Evolutionary conservation across 2,797 vertebrate genomes (phyloP).

Genomic region (Poecilia gillii): DNA sequence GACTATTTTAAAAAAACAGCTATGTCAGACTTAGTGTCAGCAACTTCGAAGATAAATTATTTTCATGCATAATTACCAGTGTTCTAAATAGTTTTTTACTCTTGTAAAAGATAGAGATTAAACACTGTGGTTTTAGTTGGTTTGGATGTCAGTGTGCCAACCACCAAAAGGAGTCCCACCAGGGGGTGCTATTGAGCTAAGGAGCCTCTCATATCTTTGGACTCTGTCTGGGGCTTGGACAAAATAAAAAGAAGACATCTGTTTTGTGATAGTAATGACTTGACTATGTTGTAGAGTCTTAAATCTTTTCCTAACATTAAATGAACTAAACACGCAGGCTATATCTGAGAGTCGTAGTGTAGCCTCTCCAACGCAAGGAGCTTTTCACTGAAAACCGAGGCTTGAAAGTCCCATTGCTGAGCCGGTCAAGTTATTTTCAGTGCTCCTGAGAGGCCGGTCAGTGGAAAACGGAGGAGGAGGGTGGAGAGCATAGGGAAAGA

Average conservation of each 20-base stretch:
- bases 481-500: conserved; percentile 31
- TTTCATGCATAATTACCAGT: conserved; percentile 50
- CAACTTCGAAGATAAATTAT: conserved; percentile 39
- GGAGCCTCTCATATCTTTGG: conserved; percentile 54
- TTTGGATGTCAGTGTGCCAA: conserved; percentile 74
- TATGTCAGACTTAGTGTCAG: conserved; percentile 40
- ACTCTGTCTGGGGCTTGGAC: conserved; percentile 65
- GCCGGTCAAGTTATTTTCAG: conserved; percentile 84
- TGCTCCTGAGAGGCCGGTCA: conserved; percentile 80
- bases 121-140: conserved; percentile 59
- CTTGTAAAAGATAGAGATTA: conserved; percentile 61
- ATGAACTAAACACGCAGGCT: conserved; percentile 52
- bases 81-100: conserved; percentile 58
- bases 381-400: conserved; percentile 71
- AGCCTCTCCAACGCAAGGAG: conserved; percentile 54
- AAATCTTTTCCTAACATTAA: conserved; percentile 62
- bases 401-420: conserved; percentile 80
- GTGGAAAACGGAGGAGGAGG: conserved; percentile 55
- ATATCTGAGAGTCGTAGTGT: conserved; percentile 37
- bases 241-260: conserved; percentile 74
- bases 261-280: conserved; percentile 77
- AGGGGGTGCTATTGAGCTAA: conserved; percentile 93
- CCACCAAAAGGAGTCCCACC: conserved; percentile 79
- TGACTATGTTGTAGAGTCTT: conserved; percentile 63
- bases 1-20: conserved; percentile 20